Base-by-base conservation (phyloP, 2,888 invertebrate species). In the Listrodromus nycthemerus region DNA sequence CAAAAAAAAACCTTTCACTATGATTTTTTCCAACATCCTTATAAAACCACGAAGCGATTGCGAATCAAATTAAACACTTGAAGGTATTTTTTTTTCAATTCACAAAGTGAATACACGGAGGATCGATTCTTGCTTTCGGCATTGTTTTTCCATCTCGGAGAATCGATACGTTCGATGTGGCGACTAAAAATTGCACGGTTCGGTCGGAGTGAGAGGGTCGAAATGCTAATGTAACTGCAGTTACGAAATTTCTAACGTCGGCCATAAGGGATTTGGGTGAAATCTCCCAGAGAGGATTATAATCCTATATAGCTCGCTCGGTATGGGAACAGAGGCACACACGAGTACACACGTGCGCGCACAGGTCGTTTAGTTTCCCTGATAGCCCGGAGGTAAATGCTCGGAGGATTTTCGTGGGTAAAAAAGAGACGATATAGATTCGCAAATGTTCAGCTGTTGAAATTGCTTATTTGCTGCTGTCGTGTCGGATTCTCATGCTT, bases 211-310 rank as follows among this genome's bases (percentile, higher is more conserved):
- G 67, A 48, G 16, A 6, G 45, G 4, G 27, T 16, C 16, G 41
- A 16, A 45, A 45, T 45, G 41, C 41, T 45, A 79, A 79, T 65
- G 79, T 71, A 65, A 19, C n/a, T 75, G 27, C 16, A 82, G 78
- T 78, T 74, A 45, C 45, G 63, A 63, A 82, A 82, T 82, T 69
- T 82, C 82, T 78, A 82, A 74, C 69, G 50, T 67, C 74, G 45
- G 41, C 37, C 78, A 74, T 78, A 74, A 78, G 63, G 74, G 82
- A 82, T 82, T 55, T n/a, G 21, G 45, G 7, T 19, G 45, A 78
- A 78, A 82, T 77, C 69, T 69, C 69, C 48, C 52, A 45, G 16
- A 55, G 73, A 69, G 74, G 63, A 82, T 82, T 73, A 78, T 82
- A 78, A 78, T 73, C 55, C 55, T 41, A 55, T 63, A 78, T 10